phyloP scores from a whole-genome alignment of 1,140 invertebrate species.

The Luehdorfia chinensis region DNA sequence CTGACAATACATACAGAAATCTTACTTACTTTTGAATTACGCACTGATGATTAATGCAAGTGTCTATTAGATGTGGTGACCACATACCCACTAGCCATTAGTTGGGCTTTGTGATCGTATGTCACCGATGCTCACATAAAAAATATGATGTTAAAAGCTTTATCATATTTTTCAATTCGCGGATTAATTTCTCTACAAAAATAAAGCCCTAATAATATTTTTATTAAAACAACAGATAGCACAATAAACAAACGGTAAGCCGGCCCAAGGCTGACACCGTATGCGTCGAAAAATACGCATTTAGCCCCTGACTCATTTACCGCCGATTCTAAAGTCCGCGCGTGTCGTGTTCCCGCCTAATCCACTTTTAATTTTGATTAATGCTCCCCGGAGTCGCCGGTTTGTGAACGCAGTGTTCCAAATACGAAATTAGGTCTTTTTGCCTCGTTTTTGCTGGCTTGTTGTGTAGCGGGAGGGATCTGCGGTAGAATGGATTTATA shows the following conservation, averaged over 20 bases:
- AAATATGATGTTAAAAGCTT: no score
- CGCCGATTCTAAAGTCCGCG: slow-evolving; percentile 29
- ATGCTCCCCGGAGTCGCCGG: slow-evolving; percentile 34
- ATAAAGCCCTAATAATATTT: no score
- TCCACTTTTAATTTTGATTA: slow-evolving; percentile 71
- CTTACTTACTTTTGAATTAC: no score
- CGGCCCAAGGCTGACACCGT: background rate
- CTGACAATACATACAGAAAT: no score
- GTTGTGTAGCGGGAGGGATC: background rate
- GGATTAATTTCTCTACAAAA: no score
- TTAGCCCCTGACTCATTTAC: slow-evolving; percentile 27
- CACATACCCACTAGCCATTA: no score
- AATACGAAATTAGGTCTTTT: slow-evolving; percentile 44
- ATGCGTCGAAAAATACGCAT: slow-evolving; percentile 16
- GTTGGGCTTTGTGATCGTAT: no score
- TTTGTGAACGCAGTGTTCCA: slow-evolving; percentile 21
- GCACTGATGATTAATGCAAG: no score
- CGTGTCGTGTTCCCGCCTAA: slow-evolving; percentile 37
- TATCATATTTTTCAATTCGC: no score
- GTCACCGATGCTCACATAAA: no score
- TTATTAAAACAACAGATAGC: no score
- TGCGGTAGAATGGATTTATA: slow-evolving; percentile 7
- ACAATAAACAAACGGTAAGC: background rate
- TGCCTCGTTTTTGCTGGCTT: slow-evolving; percentile 25
- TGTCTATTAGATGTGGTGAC: no score